Base-by-base conservation (phyloP, 2,113 vertebrate species). In the Pipa parva region DNA sequence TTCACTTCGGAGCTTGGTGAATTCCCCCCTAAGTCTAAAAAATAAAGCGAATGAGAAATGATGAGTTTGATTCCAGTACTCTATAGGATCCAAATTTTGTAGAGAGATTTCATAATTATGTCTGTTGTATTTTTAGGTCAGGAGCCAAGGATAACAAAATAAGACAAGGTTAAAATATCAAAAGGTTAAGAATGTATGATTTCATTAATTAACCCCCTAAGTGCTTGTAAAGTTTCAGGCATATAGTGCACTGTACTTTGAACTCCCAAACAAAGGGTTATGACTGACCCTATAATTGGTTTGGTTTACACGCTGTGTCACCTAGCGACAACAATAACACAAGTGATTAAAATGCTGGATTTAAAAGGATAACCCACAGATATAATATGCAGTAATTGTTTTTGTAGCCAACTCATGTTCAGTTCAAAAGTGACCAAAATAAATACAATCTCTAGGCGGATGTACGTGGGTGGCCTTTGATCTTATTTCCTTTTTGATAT, bases 381-480 rank as follows among this genome's bases (percentile, higher is more conserved):
- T 42, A n/a, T 42, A n/a, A 42, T n/a, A 42, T 42, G 15, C 11
- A 2, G 39, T 42, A n/a, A 42, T 42, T 42, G 39, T 42, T 42
- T 42, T 42, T 42, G 12, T 13, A 42, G 39, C 39, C 39, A 42
- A 42, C 13, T 28, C 50, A 12, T 15, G 22, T 28, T 54, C 27
- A 26, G 24, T 54, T 56, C 52, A 56, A 56, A 56, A 56, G 52
- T 29, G 26, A 56, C 52, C 52, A 29, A 56, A 31, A 56, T 56
- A 26, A 31, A 28, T 9, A 13, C 17, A 26, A 26, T 56, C 52
- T 56, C 20, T 56, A 28, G 13, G 50, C 27, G 11, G 15, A 7
- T 52, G 25, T 52, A 17, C 13, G 22, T 26, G 25, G 22, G 24
- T 52, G 50, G 22, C 24, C n/a, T 52, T 24, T 26, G 22, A 52